A percentile compares a stretch with the other conserved stretches of the same genome.
These are phyloP conservation scores for Xestia ashworthii DNA, from an alignment of 2,888 invertebrate genomes.

Conservation along the genomic window DNA sequence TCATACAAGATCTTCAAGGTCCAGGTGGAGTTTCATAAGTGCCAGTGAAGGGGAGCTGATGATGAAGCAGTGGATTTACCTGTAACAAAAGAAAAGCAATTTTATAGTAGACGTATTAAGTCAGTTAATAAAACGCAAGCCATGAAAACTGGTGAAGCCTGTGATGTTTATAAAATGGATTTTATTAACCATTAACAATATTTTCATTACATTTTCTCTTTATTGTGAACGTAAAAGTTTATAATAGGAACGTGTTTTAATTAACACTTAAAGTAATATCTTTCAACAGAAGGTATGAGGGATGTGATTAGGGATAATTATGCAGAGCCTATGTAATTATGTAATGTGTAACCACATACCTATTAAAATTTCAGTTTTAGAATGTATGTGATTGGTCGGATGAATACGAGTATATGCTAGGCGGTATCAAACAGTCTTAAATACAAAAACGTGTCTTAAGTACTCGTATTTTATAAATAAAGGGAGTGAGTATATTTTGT, in stretches of 20 bases:
- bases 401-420: not conserved
- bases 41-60: too few species aligned
- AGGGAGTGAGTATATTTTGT: not conserved
- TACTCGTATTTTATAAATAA: too few species aligned
- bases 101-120: conserved; percentile 15
- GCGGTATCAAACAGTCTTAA: not conserved
- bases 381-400: not conserved
- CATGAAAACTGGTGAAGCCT: conserved; percentile 39
- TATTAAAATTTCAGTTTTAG: not conserved
- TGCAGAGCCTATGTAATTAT: not conserved
- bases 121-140: conserved; percentile 36
- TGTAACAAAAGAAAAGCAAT: conserved; percentile 42
- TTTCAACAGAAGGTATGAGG: not conserved
- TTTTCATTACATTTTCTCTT: conserved; percentile 48
- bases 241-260: conserved; percentile 49
- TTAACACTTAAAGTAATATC: conserved; percentile 42
- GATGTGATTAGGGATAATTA: not conserved
- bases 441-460: not conserved
- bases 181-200: conserved; percentile 54
- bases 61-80: conserved; percentile 30
- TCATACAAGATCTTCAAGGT: not conserved
- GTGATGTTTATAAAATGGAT: conserved; percentile 53
- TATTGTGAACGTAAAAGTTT: conserved; percentile 39
- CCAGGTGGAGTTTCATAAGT: not conserved
- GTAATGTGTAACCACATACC: not conserved